A percentile compares a stretch with the other conserved stretches of the same genome.
These are phyloP conservation scores for Mythimna albipuncta DNA, from an alignment of 2,888 invertebrate genomes.

Conservation along the genomic window DNA sequence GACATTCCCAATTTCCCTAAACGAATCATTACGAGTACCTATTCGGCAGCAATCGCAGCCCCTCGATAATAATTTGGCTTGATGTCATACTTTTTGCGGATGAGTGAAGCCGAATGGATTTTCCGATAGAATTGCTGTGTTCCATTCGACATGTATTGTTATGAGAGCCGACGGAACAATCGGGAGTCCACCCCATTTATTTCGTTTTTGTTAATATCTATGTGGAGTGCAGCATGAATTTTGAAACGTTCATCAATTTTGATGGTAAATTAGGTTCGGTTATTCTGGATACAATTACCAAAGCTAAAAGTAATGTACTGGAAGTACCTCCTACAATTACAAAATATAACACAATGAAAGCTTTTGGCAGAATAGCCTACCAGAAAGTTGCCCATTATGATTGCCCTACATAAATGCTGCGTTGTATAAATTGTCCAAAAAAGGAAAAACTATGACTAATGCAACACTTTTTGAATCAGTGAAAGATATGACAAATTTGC, in stretches of 20 bases:
- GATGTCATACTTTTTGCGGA: slow-evolving; percentile 86
- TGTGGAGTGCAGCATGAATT: slow-evolving; percentile 63
- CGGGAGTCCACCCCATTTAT: slow-evolving; percentile 78
- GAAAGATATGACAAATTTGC: not conserved
- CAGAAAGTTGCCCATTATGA: slow-evolving; percentile 1
- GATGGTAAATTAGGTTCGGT: slow-evolving; percentile 55
- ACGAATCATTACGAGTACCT: slow-evolving; percentile 71
- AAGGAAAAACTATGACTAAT: not conserved
- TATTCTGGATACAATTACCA: slow-evolving; percentile 40
- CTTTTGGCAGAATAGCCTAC: not conserved
- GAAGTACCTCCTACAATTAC: slow-evolving; percentile 33
- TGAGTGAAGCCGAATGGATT: slow-evolving; percentile 85
- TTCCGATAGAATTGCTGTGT: slow-evolving; percentile 86
- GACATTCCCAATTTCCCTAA: slow-evolving; percentile 58
- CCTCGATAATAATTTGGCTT: slow-evolving; percentile 85
- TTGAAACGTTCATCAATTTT: slow-evolving; percentile 56
- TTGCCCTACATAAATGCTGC: slow-evolving; percentile 17
- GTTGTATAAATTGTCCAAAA: not conserved
- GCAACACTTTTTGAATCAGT: not conserved
- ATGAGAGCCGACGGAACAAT: slow-evolving; percentile 77
- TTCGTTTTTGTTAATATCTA: slow-evolving; percentile 70
- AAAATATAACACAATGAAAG: slow-evolving; percentile 6
- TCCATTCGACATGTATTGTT: slow-evolving; percentile 76
- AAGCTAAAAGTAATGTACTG: slow-evolving; percentile 31
- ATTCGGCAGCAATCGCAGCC: slow-evolving; percentile 69